Conservation (phyloP, 2,797 vertebrate genomes). For the Schizopygopsis pylzovi region DNA sequence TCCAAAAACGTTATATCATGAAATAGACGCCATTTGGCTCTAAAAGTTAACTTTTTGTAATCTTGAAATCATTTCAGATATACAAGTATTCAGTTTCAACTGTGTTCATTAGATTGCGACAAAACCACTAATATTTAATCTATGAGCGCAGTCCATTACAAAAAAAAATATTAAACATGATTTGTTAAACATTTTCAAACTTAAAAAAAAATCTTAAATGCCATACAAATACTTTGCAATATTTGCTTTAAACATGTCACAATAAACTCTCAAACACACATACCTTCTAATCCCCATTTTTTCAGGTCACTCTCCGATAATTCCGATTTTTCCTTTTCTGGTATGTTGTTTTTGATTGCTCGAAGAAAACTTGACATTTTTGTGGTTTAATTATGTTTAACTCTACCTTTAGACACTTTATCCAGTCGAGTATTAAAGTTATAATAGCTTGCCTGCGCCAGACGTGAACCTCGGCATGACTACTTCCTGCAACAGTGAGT, state of each 20-base stretch:
- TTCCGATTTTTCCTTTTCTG: constrained; percentile 61
- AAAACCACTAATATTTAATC: not conserved
- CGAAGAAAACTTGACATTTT: constrained; percentile 70
- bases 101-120: not conserved
- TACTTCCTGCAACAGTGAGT: constrained; percentile 40
- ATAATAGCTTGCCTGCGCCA: not conserved
- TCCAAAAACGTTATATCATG: not conserved
- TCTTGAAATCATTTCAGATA: not conserved
- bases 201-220: not conserved
- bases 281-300: constrained; percentile 77
- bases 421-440: not conserved
- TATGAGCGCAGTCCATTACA: too few species aligned
- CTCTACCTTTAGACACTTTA: not conserved
- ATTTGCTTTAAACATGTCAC: not conserved
- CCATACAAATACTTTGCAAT: not conserved
- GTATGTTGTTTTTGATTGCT: constrained; percentile 60
- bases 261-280: constrained; percentile 2
- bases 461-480: not conserved
- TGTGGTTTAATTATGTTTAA: not conserved
- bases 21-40: not conserved
- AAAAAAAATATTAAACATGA: not conserved
- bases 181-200: not conserved
- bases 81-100: not conserved
- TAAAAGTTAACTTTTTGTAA: not conserved
- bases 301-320: constrained; percentile 69